Conservation (phyloP, 2,113 vertebrate genomes). For the Sterrhoptilus dennistouni region DNA sequence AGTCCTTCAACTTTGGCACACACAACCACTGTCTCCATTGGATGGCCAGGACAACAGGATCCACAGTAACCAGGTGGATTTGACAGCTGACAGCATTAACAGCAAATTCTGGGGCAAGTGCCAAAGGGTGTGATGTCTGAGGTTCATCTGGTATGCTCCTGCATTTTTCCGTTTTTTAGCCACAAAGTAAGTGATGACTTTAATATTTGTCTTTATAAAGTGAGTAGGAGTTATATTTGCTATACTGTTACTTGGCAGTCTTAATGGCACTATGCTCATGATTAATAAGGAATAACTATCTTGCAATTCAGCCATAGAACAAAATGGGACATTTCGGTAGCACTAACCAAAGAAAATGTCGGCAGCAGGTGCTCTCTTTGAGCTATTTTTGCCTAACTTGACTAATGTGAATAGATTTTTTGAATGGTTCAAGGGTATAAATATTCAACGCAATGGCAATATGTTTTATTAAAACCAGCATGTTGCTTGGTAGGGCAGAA, state of each 20-base stretch:
- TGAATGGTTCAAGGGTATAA: constrained; percentile 22
- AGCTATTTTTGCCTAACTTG: constrained; percentile 46
- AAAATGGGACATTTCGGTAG: constrained; percentile 47
- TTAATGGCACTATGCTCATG: background rate
- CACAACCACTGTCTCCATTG: background rate
- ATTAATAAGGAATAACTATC: constrained; percentile 14
- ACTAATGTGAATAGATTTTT: constrained; percentile 40
- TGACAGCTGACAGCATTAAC: background rate
- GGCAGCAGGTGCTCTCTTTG: constrained; percentile 15
- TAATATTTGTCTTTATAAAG: constrained; percentile 43
- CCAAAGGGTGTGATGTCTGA: background rate
- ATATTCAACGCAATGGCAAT: constrained; percentile 40
- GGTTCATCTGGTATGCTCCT: constrained; percentile 8
- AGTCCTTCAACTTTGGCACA: background rate
- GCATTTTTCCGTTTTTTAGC: constrained; percentile 1
- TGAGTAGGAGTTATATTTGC: constrained; percentile 31
- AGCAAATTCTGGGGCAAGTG: background rate
- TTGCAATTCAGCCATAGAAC: constrained; percentile 9
- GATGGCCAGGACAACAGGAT: background rate
- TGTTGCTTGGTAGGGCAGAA: background rate
- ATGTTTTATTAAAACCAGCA: constrained; percentile 34
- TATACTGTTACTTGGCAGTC: constrained; percentile 32
- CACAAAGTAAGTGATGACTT: constrained; percentile 47
- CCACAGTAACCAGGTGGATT: background rate
- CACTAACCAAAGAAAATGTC: constrained; percentile 47